Percentiles rank a stretch among this genome's conserved stretches.
Evolutionary conservation across 2,113 vertebrate species (phyloP).

Genomic region (Carassius gibelio): DNA sequence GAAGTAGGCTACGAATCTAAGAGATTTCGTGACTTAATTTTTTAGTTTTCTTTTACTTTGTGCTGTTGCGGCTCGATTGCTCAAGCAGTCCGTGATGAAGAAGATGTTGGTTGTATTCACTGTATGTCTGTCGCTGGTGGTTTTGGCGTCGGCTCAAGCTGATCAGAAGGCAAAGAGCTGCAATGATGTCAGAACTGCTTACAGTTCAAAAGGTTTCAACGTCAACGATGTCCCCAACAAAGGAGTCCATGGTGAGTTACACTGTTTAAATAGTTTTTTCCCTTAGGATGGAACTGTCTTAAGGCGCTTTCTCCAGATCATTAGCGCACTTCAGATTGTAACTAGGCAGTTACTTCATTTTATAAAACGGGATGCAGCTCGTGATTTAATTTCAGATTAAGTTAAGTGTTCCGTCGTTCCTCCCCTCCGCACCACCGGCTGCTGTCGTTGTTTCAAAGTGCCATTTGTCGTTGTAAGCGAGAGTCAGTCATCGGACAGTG

Average conservation of each 20-base stretch:
- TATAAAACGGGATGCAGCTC: slow-evolving; percentile 21
- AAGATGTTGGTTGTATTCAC: slow-evolving; percentile 70
- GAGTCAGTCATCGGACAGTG: background rate
- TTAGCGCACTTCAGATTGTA: background rate
- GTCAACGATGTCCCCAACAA: slow-evolving; percentile 87
- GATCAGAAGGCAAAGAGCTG: slow-evolving; percentile 87
- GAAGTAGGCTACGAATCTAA: slow-evolving; percentile 55
- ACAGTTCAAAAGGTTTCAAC: slow-evolving; percentile 89
- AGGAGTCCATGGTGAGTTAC: slow-evolving; percentile 82
- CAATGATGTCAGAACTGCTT: slow-evolving; percentile 83
- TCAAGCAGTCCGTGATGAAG: slow-evolving; percentile 65
- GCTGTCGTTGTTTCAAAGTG: slow-evolving; percentile 24
- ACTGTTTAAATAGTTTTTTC: background rate
- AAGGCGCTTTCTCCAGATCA: background rate
- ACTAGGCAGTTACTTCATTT: background rate
- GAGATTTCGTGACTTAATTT: slow-evolving; percentile 60
- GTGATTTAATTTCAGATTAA: slow-evolving; percentile 14
- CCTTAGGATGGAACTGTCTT: background rate
- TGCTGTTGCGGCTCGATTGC: background rate
- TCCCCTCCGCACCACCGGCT: background rate
- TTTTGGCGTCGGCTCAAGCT: slow-evolving; percentile 70
- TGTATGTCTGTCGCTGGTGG: slow-evolving; percentile 71
- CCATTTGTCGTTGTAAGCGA: slow-evolving; percentile 16
- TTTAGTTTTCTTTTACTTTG: background rate
- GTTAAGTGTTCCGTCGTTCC: slow-evolving; percentile 6